Conservation (phyloP, 2,888 invertebrate species). For the Dorcus hopei region DNA sequence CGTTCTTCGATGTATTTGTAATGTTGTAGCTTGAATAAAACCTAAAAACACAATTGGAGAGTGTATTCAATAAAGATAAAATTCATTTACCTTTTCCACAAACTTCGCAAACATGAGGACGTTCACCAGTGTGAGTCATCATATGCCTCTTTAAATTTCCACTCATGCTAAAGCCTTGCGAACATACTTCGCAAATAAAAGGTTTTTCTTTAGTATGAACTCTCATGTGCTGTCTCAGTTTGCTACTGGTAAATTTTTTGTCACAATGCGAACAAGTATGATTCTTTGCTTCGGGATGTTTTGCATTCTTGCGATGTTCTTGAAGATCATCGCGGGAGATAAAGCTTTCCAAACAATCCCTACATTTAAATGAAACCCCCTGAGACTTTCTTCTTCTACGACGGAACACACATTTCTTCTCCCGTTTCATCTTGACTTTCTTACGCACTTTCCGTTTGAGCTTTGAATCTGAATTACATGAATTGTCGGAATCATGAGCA, state of each 20-base stretch:
- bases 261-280: constrained; percentile 15
- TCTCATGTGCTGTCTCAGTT: constrained; percentile 21
- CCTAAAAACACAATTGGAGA: background rate
- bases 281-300: constrained; percentile 10
- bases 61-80: background rate
- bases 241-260: constrained; percentile 20
- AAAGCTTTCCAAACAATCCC: constrained; percentile 1
- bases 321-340: background rate
- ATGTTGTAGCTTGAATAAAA: constrained; percentile 16
- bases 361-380: constrained; percentile 5
- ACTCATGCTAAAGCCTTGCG: constrained; percentile 13
- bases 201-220: constrained; percentile 16
- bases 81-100: constrained; percentile 17
- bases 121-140: constrained; percentile 16
- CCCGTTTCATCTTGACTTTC: constrained; percentile 1
- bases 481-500: too few species aligned
- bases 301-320: constrained; percentile 3
- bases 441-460: background rate
- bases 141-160: constrained; percentile 16
- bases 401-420: background rate
- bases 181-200: constrained; percentile 13
- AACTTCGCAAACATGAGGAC: constrained; percentile 15
- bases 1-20: constrained; percentile 11
- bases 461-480: background rate
- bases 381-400: background rate